phyloP scores from a whole-genome alignment of 2,113 vertebrate species.

The Suncus etruscus region DNA sequence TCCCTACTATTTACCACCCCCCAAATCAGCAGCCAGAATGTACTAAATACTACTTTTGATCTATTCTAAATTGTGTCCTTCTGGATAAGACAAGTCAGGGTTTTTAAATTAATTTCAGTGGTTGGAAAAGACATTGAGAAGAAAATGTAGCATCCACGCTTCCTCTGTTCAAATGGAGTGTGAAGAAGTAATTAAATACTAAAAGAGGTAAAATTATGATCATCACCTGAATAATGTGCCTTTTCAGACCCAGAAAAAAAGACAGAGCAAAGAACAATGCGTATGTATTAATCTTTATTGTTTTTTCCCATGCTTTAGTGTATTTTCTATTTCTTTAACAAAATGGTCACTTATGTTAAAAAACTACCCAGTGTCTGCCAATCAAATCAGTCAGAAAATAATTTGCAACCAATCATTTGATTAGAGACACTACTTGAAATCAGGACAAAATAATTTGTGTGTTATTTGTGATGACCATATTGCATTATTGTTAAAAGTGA shows the following conservation, averaged over 20 bases:
- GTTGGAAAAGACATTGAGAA: background rate
- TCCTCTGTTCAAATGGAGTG: background rate
- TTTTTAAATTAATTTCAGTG: background rate
- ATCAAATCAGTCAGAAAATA: background rate
- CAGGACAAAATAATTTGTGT: background rate
- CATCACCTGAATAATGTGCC: background rate
- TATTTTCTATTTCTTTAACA: background rate
- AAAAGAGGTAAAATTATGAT: background rate
- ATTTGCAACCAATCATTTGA: background rate
- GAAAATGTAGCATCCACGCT: background rate
- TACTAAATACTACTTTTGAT: fast-evolving
- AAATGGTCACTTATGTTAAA: background rate
- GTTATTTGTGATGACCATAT: too few species aligned
- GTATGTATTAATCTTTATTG: too few species aligned
- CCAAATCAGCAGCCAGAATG: background rate
- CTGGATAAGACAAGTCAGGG: background rate
- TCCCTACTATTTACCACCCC: background rate
- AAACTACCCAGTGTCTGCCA: too few species aligned
- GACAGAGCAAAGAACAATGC: too few species aligned
- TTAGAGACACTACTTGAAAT: background rate
- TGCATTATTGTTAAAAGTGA: too few species aligned
- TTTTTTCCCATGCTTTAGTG: background rate
- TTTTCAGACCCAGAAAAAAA: background rate
- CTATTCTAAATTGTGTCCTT: background rate
- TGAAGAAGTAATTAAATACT: background rate